phyloP scores from a whole-genome alignment of 2,888 invertebrate species.

The Clanis bilineata region DNA sequence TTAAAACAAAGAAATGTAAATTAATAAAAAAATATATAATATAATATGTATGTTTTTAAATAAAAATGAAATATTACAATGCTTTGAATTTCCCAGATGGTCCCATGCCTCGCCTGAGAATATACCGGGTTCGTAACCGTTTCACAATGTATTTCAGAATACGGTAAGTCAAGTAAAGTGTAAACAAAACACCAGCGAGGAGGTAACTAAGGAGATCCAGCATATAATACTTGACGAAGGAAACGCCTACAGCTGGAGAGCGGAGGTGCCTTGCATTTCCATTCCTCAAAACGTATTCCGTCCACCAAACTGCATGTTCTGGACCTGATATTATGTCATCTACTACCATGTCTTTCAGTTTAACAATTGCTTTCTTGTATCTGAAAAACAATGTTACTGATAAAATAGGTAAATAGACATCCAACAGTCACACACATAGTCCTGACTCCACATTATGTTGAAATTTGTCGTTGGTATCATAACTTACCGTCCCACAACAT shows the following conservation, averaged over 20 bases:
- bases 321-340: slow-evolving; percentile 65
- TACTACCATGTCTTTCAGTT: slow-evolving; percentile 47
- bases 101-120: slow-evolving; percentile 25
- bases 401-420: background rate
- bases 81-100: slow-evolving; percentile 64
- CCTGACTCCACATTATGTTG: too few species aligned
- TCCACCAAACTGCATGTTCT: slow-evolving; percentile 78
- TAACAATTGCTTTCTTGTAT: slow-evolving; percentile 56
- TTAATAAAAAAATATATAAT: too few species aligned
- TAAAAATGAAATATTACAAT: slow-evolving; percentile 37
- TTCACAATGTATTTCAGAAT: slow-evolving; percentile 40
- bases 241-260: slow-evolving; percentile 61
- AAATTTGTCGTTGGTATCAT: too few species aligned
- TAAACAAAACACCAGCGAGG: slow-evolving; percentile 27
- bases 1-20: background rate
- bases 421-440: too few species aligned
- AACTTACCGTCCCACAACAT: too few species aligned
- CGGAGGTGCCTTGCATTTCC: slow-evolving; percentile 68
- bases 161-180: slow-evolving; percentile 36
- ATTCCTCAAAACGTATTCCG: slow-evolving; percentile 76
- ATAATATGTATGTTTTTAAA: too few species aligned
- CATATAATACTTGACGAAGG: slow-evolving; percentile 62
- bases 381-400: slow-evolving; percentile 42
- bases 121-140: slow-evolving; percentile 43
- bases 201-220: slow-evolving; percentile 55